These are phyloP conservation scores for Oncorhynchus kisutch DNA, from an alignment of 2,113 vertebrate species.

Conservation along the genomic window DNA sequence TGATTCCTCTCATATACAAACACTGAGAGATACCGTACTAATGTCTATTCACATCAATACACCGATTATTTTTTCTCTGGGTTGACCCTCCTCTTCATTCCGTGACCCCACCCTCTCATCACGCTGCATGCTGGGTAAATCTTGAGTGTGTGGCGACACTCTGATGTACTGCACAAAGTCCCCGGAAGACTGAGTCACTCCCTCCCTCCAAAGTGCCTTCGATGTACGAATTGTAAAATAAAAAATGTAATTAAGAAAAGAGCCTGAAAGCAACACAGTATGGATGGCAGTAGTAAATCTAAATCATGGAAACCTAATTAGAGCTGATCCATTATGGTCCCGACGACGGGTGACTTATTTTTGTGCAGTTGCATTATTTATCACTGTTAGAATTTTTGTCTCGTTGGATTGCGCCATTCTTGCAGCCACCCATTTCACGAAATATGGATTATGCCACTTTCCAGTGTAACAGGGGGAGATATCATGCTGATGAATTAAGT, in stretches of 20 bases:
- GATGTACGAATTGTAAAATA: constrained; percentile 40
- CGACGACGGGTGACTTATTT: constrained; percentile 34
- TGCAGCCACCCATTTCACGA: constrained; percentile 36
- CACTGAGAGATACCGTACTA: neutral
- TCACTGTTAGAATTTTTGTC: constrained; percentile 51
- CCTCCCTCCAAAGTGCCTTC: constrained; percentile 9
- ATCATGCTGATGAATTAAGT: constrained; percentile 70
- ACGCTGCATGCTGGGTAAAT: neutral
- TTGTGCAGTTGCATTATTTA: constrained; percentile 51
- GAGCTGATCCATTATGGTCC: constrained; percentile 12
- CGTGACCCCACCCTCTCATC: neutral
- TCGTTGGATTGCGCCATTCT: constrained; percentile 30
- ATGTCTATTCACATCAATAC: neutral
- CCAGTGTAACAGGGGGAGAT: constrained; percentile 41
- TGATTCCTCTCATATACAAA: too few relatives aligned
- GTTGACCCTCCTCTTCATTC: neutral
- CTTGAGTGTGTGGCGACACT: neutral
- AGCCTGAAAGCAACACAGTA: constrained; percentile 33
- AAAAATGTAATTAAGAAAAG: constrained; percentile 50
- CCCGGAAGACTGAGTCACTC: neutral
- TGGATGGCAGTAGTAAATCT: constrained; percentile 37
- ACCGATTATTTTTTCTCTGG: neutral
- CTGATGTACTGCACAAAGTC: constrained; percentile 9
- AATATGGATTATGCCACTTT: constrained; percentile 43
- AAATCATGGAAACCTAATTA: constrained; percentile 49